Conservation (phyloP, 2,797 vertebrate genomes). For the Taeniopygia guttata region DNA sequence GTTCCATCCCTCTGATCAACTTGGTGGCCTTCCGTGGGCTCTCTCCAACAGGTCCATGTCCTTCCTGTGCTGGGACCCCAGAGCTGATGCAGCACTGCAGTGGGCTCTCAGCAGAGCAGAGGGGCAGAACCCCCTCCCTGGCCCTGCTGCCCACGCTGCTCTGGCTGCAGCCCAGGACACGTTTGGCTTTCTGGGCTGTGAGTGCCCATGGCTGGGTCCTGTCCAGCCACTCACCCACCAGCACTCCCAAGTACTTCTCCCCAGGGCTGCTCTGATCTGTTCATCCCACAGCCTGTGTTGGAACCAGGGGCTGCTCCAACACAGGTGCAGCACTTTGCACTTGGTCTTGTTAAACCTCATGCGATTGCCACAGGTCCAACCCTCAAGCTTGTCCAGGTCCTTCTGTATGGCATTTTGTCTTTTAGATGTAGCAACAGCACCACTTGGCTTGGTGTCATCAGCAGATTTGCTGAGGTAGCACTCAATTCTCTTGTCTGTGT, state of each 20-base stretch:
- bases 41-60: no score
- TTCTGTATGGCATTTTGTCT: neutral
- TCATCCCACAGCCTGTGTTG: neutral
- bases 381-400: neutral
- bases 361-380: neutral
- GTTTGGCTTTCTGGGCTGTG: no score
- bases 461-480: neutral
- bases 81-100: no score
- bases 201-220: no score
- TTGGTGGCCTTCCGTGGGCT: no score
- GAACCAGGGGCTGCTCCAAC: neutral
- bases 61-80: no score
- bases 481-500: neutral
- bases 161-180: no score
- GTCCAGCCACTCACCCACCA: neutral
- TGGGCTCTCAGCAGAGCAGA: no score
- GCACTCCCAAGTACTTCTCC: neutral
- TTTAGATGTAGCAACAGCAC: neutral
- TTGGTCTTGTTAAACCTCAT: neutral
- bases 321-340: neutral
- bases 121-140: no score
- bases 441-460: neutral
- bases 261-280: neutral
- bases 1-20: no score
- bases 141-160: no score